A percentile compares a stretch with the other conserved stretches of the same genome.
phyloP scores from a whole-genome alignment of 2,113 vertebrate genomes.

The Urocynchramus pylzowi region DNA sequence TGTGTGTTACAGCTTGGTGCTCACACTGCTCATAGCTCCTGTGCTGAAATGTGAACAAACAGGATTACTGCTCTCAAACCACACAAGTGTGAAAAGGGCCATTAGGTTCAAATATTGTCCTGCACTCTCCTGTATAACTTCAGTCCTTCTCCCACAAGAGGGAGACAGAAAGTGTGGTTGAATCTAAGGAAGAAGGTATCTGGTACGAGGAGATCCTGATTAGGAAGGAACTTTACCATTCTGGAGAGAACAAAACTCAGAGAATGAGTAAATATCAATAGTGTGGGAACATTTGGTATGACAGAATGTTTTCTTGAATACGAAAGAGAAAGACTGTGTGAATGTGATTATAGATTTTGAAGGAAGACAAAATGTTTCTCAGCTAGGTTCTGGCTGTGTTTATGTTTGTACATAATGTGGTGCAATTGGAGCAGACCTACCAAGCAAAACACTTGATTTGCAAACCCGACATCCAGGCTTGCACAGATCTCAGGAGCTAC shows the following conservation, averaged over 20 bases:
- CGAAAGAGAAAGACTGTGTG: not conserved
- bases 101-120: not conserved
- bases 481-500: not conserved
- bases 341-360: conserved; percentile 25
- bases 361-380: conserved; percentile 40
- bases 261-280: not conserved
- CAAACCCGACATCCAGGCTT: not conserved
- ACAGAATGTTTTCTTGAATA: conserved; percentile 58
- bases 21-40: not conserved
- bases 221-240: not conserved
- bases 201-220: not conserved
- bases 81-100: fast-evolving
- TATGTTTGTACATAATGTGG: not conserved
- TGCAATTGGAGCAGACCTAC: conserved; percentile 10
- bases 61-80: not conserved
- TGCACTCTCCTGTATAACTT: not conserved
- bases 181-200: not conserved
- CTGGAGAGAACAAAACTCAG: not conserved
- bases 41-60: not conserved
- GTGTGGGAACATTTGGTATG: conserved; percentile 47
- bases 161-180: not conserved
- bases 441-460: conserved; percentile 25
- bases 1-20: not conserved
- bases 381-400: conserved; percentile 21
- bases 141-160: not conserved